A percentile compares a stretch with the other conserved stretches of the same genome.
phyloP scores from a whole-genome alignment of 2,888 invertebrate species.

The Dendrolimus pini region DNA sequence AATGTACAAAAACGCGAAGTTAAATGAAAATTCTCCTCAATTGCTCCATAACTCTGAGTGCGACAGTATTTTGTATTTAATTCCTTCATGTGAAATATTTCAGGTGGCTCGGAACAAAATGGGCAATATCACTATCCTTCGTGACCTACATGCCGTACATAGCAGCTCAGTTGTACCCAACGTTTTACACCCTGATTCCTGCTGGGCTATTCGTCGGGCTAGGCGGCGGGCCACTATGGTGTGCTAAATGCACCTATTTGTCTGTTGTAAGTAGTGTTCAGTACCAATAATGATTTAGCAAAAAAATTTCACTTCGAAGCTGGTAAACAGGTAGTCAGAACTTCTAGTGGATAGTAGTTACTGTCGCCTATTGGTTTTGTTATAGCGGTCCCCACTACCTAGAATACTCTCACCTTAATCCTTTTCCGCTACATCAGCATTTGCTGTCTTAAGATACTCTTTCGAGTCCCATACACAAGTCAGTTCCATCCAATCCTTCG shows the following conservation, averaged over 20 bases:
- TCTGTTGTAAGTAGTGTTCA: slow-evolving; percentile 64
- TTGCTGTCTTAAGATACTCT: too few relatives aligned
- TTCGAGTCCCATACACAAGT: too few relatives aligned
- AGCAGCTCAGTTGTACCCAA: slow-evolving; percentile 80
- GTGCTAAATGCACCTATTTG: slow-evolving; percentile 83
- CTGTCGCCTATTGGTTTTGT: neutral
- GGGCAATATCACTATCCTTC: slow-evolving; percentile 80
- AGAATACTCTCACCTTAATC: too few relatives aligned
- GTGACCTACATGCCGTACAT: slow-evolving; percentile 82
- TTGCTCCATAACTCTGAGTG: too few relatives aligned
- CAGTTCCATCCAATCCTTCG: too few relatives aligned
- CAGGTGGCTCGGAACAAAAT: slow-evolving; percentile 80
- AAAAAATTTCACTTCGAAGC: neutral
- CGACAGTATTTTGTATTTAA: too few relatives aligned
- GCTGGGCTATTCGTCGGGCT: slow-evolving; percentile 80
- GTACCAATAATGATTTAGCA: neutral
- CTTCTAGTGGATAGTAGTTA: neutral
- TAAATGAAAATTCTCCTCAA: too few relatives aligned
- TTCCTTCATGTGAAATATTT: neutral
- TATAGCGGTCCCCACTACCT: too few relatives aligned
- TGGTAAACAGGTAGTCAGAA: neutral
- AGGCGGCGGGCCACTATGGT: slow-evolving; percentile 82
- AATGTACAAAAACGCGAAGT: too few relatives aligned
- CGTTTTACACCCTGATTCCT: slow-evolving; percentile 78
- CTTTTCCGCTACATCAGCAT: too few relatives aligned